phyloP scores from a whole-genome alignment of 2,113 vertebrate genomes.

The Lophotis ruficrista region DNA sequence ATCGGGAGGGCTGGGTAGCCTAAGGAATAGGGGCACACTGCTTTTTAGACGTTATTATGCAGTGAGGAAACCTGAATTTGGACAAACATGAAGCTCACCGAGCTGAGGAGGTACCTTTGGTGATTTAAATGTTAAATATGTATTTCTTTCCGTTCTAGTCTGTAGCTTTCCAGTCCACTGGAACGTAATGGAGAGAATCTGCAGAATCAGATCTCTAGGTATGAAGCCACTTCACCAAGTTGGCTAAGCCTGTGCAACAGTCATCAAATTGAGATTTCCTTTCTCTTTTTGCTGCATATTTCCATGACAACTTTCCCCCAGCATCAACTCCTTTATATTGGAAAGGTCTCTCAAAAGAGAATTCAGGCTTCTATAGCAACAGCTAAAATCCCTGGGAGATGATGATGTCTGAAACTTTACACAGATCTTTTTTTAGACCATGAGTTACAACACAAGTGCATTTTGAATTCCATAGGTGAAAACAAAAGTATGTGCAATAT shows the following conservation, averaged over 20 bases:
- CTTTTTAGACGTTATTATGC: not conserved
- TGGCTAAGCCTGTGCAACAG: not conserved
- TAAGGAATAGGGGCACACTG: not conserved
- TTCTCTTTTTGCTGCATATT: constrained; percentile 45
- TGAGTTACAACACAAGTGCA: not conserved
- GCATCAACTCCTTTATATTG: constrained; percentile 6
- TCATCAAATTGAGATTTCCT: constrained; percentile 9
- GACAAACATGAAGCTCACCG: not conserved
- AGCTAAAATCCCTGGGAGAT: constrained; percentile 44
- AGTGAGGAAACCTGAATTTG: not conserved
- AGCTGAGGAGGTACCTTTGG: not conserved
- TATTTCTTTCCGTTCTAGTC: not conserved
- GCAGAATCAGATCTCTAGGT: not conserved
- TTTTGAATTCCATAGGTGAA: not conserved
- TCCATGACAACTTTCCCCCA: constrained; percentile 63
- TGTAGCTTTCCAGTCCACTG: not conserved
- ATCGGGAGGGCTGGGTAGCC: not conserved
- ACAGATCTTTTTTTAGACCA: constrained; percentile 30
- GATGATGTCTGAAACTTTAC: constrained; percentile 17
- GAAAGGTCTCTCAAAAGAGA: constrained; percentile 45
- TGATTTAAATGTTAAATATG: not conserved
- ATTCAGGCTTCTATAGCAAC: constrained; percentile 63
- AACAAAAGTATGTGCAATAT: not conserved
- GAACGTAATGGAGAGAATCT: not conserved
- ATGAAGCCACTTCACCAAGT: not conserved